Evolutionary conservation across 37 sponge, comb jelly and placozoan species (phyloP), one percentile per base, ranked within the genome.

Genomic region (Aplysina aerophoba): DNA sequence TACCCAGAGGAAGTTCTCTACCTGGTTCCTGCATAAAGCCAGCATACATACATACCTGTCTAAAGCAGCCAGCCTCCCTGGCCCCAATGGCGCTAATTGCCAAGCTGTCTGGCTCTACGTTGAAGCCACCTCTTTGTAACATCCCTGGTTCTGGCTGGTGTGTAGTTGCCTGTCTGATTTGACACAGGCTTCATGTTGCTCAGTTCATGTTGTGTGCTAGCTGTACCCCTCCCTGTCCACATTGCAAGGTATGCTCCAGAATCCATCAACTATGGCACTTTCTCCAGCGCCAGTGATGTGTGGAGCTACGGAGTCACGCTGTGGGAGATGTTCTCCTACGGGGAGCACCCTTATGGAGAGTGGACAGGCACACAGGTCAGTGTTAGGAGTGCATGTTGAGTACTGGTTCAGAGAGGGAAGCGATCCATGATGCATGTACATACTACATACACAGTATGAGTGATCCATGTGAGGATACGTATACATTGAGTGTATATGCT

Each of bases 321-420:
- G 19, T 98, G 99, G 99, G 99, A 98, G 87, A 96, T 98, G 96
- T 98, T 98, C 88, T 93, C 96, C 24, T 92, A 84, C 83, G 99
- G 99, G 0, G 92, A 90, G 15, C 93, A 91, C 21, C 99, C 99
- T 12, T 98, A 98, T 87, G 97, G 93, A 30, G 99, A 98, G 21
- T 88, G 85, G 85, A 95, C 88, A 21, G 94, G 98, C 31, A 90
- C 94, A 41, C 89, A 93, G 85, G 98, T 98, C 8, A 44, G 50
- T 44, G 50, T 8, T 11, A 44, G 50, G 50, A 44, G 50, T n/a
- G 30, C 28, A 28, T 24, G 11, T 63, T 30, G 11, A 63, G 8
- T 63, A 71, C 31, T 71, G 72, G 14, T 19, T 5, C 27, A 8
- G 8, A 44, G 50, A 44, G 50, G 8, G 50, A n/a, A n/a, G n/a